Base-by-base conservation (phyloP, 1,140 invertebrate genomes). In the Danaus melanippus region DNA sequence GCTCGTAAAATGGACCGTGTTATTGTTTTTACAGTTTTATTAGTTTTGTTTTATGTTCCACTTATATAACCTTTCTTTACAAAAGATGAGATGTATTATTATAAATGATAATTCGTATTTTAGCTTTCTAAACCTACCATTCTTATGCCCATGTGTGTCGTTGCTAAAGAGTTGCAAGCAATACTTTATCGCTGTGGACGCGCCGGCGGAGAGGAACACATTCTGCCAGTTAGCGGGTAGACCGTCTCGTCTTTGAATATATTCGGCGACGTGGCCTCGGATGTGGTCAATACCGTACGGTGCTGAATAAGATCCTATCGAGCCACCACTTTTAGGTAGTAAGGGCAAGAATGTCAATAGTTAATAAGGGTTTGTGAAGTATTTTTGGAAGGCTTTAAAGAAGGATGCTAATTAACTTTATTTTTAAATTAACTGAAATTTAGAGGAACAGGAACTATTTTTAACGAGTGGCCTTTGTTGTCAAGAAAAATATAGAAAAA, bases 231-330 rank as follows among this genome's bases (percentile, higher is more conserved):
- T 88, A 53, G 89, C 80, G 0, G 93, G 90, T 8, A 93, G 92
- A 0, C 91, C 91, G 88, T 99, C 98, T 21, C 98, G 89, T 17
- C 90, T 77, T 75, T 92, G 76, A 69, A 99, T 99, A 82, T 97
- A 99, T 50, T 93, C 85, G 0, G 97, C 96, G 41, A 95, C 93
- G 78, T 99, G 96, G 62, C 92, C 91, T 6, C 97, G 90, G 60
- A 99, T 95, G 10, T 96, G 78, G 87, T 98, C 96, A 62, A 99
- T 92, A 42, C 98, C 98, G 44, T 93, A 89, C 3, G 97, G 98
- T 72, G 97, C 96, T 9, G 95, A 95, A 86, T 99, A 99, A 1
- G 97, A 93, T 8, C 97, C 95, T 46, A 96, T 90, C 47, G 94
- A 96, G 1, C 88, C 73, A 8, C 97, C 97, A 56, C 93, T 86